Conservation (phyloP, 2,797 vertebrate species). For the Alosa sapidissima region DNA sequence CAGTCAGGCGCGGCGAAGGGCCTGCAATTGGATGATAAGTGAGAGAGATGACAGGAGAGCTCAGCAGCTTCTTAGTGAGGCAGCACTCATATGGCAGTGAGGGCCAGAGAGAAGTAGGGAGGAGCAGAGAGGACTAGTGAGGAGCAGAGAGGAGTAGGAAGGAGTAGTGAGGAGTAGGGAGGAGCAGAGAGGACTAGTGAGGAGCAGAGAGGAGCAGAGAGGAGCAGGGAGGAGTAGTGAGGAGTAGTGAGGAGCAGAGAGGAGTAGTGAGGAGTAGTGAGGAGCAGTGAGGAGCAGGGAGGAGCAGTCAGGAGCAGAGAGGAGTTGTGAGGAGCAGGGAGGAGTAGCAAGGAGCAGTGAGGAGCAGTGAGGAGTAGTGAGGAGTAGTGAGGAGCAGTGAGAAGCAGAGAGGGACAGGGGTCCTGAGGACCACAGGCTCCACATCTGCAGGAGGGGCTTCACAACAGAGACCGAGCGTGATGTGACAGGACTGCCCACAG, state of each 20-base stretch:
- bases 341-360: too few relatives aligned
- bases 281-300: too few relatives aligned
- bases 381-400: too few relatives aligned
- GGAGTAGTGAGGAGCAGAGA: too few relatives aligned
- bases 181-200: neutral
- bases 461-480: neutral
- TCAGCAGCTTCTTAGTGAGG: neutral
- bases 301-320: too few relatives aligned
- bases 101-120: neutral
- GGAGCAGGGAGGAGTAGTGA: too few relatives aligned
- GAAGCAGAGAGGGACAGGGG: neutral
- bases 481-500: neutral
- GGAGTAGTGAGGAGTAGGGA: too few relatives aligned
- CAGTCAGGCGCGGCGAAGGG: neutral
- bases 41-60: neutral
- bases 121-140: too few relatives aligned
- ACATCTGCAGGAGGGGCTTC: neutral
- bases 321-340: too few relatives aligned
- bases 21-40: neutral
- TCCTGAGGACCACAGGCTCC: neutral
- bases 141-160: neutral
- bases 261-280: too few relatives aligned
- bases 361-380: too few relatives aligned
- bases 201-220: too few relatives aligned
- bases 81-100: neutral